Evolutionary conservation across 1,140 invertebrate species (phyloP), one percentile per base, ranked within the genome.

Genomic region (Phortica variegata): DNA sequence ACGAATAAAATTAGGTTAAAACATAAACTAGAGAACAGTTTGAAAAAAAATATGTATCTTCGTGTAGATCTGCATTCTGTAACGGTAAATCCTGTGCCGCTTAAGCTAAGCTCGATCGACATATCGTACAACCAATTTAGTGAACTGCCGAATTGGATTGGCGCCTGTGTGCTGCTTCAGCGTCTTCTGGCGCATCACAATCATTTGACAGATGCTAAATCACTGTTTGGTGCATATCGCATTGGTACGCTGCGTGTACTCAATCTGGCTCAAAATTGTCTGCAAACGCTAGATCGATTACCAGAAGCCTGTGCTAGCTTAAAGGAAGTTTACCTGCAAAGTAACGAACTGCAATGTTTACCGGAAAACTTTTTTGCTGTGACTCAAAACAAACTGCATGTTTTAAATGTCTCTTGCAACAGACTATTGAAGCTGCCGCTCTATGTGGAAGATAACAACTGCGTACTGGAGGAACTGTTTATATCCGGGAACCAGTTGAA

Each of bases 351-450:
- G 49, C 84, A 86, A 43, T 78, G 79, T 9, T 72, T 91, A 43
- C 88, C 88, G 8, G 83, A 84, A 32, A 88, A 85, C 58, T 88
- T 91, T 65, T 90, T 91, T 65, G 79, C 81, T 8, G 84, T 85
- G 20, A 73, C 70, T 5, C 84, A 87, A 20, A 80, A 84, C 53
- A 85, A 86, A 52, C 68, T 92, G 49, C 83, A 82, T 56, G 80
- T 87, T 1, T 61, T 92, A 39, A 91, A 91, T 76, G 79, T 89
- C 4, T 86, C 88, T 2, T 90, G 90, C 65, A 92, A 91, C 73
- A 81, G 85, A 52, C 59, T 90, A 10, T 82, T 81, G 44, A 82
- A 86, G 43, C 73, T 89, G 58, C 86, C 87, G 3, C 73, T 74
- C 4, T 76, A 80, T 9, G 74, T 79, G 54, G 82, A 82, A 39